Evolutionary conservation across 2,888 invertebrate genomes (phyloP).

Genomic region (Spicauda simplicius): DNA sequence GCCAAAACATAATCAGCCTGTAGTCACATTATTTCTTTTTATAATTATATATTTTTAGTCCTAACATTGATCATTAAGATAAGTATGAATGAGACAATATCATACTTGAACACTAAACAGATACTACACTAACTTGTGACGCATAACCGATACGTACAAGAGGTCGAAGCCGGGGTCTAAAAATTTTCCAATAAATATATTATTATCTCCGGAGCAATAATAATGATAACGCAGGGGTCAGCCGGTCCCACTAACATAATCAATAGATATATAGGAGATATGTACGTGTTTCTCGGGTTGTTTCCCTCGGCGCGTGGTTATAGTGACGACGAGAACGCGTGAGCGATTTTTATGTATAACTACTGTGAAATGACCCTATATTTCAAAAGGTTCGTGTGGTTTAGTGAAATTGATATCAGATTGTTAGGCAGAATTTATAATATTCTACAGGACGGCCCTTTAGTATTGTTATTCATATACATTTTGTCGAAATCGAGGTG

Average conservation of each 20-base stretch:
- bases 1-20: too few relatives aligned
- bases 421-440: too few relatives aligned
- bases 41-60: too few relatives aligned
- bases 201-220: slow-evolving; percentile 14
- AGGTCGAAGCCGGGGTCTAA: slow-evolving; percentile 20
- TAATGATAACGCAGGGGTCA: slow-evolving; percentile 18
- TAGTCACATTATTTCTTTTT: too few relatives aligned
- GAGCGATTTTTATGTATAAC: neutral
- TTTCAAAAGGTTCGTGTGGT: too few relatives aligned
- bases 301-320: slow-evolving; percentile 1
- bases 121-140: neutral
- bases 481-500: too few relatives aligned
- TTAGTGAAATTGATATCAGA: too few relatives aligned
- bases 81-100: slow-evolving; percentile 2
- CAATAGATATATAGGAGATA: slow-evolving; percentile 25
- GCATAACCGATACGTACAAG: slow-evolving; percentile 11
- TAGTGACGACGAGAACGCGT: neutral
- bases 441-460: too few relatives aligned
- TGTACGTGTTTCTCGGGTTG: slow-evolving; percentile 9
- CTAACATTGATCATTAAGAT: neutral
- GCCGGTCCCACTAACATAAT: slow-evolving; percentile 20
- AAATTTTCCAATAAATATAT: slow-evolving; percentile 31
- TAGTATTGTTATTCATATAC: too few relatives aligned
- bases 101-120: neutral
- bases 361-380: too few relatives aligned